Evolutionary conservation across 1,140 invertebrate genomes (phyloP).

Genomic region (Ips nitidus): DNA sequence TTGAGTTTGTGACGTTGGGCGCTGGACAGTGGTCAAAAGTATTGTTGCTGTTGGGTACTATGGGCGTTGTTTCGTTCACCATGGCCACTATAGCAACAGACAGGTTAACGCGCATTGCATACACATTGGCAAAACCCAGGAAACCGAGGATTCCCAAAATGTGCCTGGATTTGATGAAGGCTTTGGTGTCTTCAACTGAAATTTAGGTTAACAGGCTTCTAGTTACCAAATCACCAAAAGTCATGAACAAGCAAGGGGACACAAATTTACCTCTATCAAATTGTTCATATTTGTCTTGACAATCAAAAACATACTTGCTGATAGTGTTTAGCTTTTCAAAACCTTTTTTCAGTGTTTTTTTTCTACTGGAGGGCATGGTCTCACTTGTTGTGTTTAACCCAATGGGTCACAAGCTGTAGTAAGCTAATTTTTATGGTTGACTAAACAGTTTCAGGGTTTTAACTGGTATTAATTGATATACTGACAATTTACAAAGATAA

Average conservation of each 20-base stretch:
- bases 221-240: background rate
- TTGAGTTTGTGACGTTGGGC: conserved; percentile 56
- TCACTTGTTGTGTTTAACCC: no score
- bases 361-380: background rate
- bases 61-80: conserved; percentile 75
- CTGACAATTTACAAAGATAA: no score
- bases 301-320: conserved; percentile 24
- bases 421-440: no score
- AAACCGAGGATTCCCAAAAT: conserved; percentile 79
- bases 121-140: conserved; percentile 79
- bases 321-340: conserved; percentile 22
- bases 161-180: conserved; percentile 71
- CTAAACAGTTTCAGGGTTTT: no score
- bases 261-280: conserved; percentile 21
- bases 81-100: conserved; percentile 94
- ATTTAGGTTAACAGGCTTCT: conserved; percentile 29
- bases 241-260: background rate
- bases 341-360: conserved; percentile 4
- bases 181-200: conserved; percentile 62
- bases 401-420: no score
- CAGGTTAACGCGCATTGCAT: conserved; percentile 89
- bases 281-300: conserved; percentile 4
- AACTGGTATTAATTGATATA: no score
- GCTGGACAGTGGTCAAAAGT: conserved; percentile 63
- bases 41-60: conserved; percentile 58